phyloP scores from a whole-genome alignment of 2,888 invertebrate species.

The Hirudinaria manillensis region DNA sequence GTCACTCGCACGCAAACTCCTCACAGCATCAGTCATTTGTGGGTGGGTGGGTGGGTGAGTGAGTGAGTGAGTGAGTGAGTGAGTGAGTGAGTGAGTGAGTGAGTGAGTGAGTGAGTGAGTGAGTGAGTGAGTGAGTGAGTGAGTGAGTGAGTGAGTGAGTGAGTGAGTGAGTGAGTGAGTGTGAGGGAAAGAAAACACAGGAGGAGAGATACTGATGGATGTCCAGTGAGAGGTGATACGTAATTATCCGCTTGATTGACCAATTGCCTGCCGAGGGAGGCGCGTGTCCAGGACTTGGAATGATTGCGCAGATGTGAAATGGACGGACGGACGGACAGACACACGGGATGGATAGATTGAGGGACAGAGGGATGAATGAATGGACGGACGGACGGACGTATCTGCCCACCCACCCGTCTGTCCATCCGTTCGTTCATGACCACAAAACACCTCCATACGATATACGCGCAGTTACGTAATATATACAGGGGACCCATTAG shows the following conservation, averaged over 20 bases:
- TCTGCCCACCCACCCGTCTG: neutral
- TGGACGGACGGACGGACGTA: too few relatives aligned
- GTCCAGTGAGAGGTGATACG: neutral
- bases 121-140: conserved; percentile 1
- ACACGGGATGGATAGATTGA: too few relatives aligned
- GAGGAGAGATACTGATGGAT: neutral
- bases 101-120: neutral
- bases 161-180: conserved; percentile 7
- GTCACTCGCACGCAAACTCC: too few relatives aligned
- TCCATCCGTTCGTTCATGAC: too few relatives aligned
- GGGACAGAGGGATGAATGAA: too few relatives aligned
- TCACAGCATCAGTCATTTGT: too few relatives aligned
- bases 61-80: neutral
- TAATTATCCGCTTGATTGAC: conserved; percentile 11
- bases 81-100: neutral
- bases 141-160: conserved; percentile 13
- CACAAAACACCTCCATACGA: too few relatives aligned
- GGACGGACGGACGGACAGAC: too few relatives aligned
- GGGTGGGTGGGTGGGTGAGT: too few relatives aligned
- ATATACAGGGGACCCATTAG: too few relatives aligned
- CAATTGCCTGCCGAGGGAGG: conserved; percentile 2
- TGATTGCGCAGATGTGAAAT: too few relatives aligned
- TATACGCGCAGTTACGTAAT: too few relatives aligned
- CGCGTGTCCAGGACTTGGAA: neutral
- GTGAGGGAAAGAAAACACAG: neutral